Evolutionary conservation across 2,113 vertebrate species (phyloP), one percentile per base, ranked within the genome.

Genomic region (Condylura cristata): DNA sequence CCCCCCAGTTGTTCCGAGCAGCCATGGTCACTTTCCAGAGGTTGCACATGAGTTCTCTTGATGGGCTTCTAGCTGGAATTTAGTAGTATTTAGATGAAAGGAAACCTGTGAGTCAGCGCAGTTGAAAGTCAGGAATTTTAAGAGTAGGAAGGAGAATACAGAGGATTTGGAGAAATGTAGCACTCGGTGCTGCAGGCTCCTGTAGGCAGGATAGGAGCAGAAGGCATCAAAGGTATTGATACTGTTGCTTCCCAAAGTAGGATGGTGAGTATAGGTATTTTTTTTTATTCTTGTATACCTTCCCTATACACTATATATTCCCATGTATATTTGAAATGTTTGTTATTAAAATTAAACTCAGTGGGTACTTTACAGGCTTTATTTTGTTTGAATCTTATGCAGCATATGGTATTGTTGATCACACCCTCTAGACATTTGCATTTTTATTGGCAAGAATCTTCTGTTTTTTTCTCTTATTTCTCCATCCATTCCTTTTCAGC

Each of bases 401-500:
- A 92, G 13, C 53, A 71, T 83, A 58, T 92, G 53, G 37, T 89
- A 89, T 88, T 89, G 26, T 89, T 89, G 71, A 65, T 84, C 94
- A 84, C 46, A 72, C 44, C 20, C 37, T 74, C 71, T 79, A 95
- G 63, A 92, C 44, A 92, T 48, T n/a, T 89, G 79, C 34, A 41
- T 92, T 95, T 92, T 84, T 88, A 84, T 84, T 92, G 85, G 53
- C 85, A 78, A 84, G 79, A 78, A 70, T 92, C 84, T 89, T 71
- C 53, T 92, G 90, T 37, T 74, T 78, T 78, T 83, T 93, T 95
- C 86, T 93, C 81, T 95, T 90, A 86, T 95, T 90, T 86, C 66
- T 79, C 46, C 56, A 90, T 90, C 85, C 79, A 89, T 89, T 92
- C 58, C 65, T 95, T 95, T 93, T 95, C 86, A 95, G 86, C 86